Percentiles rank a stretch among this genome's conserved stretches.
phyloP scores from a whole-genome alignment of 2,113 vertebrate genomes.

The Xenopus tropicalis region UCB_Xtro_10.0 CM004444.2:162915501-162916000 shows the following conservation, averaged over 20 bases:
- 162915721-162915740: conserved; percentile 34
- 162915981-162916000: no score
- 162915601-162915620: no score
- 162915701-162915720: conserved; percentile 38
- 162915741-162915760: conserved; percentile 38
- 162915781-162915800: conserved; percentile 30
- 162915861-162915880: conserved; percentile 3
- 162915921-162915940: no score
- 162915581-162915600: no score
- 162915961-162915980: no score
- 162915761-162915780: conserved; percentile 42
- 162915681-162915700: conserved; percentile 30
- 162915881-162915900: no score
- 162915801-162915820: conserved; percentile 42
- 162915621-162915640: conserved; percentile 5
- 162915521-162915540: no score
- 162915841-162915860: conserved; percentile 31
- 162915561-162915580: no score
- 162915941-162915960: no score
- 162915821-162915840: conserved; percentile 33
- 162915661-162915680: conserved; percentile 24
- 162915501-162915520: no score
- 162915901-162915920: no score
- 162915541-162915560: no score
- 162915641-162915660: conserved; percentile 23